Conservation (phyloP, 2,113 vertebrate species). For the Urocynchramus pylzowi region DNA sequence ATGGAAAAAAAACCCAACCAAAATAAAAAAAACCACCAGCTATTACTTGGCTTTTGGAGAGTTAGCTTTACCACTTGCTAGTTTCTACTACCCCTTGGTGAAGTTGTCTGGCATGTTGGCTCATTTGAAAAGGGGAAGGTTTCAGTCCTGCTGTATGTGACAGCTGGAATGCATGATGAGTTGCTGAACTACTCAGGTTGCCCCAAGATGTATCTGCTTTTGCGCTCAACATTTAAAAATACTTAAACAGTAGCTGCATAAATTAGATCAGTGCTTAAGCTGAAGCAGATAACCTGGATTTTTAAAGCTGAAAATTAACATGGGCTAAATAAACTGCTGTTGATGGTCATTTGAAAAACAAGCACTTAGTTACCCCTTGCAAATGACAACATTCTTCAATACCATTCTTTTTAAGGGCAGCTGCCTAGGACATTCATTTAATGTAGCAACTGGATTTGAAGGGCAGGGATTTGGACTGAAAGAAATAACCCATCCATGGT, state of each 20-base stretch:
- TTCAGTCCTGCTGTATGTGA: background rate
- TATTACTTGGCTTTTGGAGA: background rate
- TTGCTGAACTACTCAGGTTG: background rate
- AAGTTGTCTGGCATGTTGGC: background rate
- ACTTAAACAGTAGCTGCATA: background rate
- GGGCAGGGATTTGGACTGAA: background rate
- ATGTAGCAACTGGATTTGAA: background rate
- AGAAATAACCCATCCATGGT: background rate
- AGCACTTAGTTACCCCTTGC: background rate
- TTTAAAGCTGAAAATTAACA: background rate
- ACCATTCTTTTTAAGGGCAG: background rate
- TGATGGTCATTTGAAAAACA: background rate
- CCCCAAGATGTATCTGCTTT: background rate
- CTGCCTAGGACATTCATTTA: background rate
- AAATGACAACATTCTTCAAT: background rate
- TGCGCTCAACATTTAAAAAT: background rate
- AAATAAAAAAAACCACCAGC: background rate
- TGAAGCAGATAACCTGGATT: background rate
- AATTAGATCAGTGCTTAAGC: background rate
- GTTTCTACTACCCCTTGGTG: background rate
- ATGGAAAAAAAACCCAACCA: background rate
- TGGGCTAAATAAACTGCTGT: background rate
- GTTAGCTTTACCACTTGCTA: background rate
- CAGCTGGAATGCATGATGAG: background rate
- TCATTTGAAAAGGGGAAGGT: background rate